phyloP scores from a whole-genome alignment of 2,797 vertebrate genomes.

The Naso thynnoides region DNA sequence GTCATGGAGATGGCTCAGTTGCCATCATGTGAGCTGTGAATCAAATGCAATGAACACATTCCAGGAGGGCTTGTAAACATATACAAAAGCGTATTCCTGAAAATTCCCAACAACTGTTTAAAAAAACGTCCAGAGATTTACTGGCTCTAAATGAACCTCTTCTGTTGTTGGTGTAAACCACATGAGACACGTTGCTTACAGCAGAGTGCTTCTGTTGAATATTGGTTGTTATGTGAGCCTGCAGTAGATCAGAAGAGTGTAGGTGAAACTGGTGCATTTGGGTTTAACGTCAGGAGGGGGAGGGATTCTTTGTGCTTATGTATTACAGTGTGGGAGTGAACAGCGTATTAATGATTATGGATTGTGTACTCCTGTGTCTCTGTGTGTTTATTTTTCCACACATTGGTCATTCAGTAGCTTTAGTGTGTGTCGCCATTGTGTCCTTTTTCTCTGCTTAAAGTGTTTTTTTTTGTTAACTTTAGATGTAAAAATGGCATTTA shows the following conservation, averaged over 20 bases:
- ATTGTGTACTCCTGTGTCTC: constrained; percentile 22
- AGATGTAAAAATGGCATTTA: background rate
- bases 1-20: background rate
- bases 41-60: background rate
- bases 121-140: background rate
- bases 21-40: background rate
- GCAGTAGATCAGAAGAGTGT: constrained; percentile 67
- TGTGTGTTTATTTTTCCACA: constrained; percentile 14
- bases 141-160: constrained; percentile 3
- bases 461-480: background rate
- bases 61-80: background rate
- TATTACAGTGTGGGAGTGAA: constrained; percentile 56
- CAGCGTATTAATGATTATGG: constrained; percentile 47
- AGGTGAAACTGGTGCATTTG: constrained; percentile 67
- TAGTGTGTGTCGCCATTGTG: background rate
- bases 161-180: constrained; percentile 6
- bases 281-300: constrained; percentile 56
- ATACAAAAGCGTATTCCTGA: background rate
- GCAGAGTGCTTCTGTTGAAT: constrained; percentile 41
- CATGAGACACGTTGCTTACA: constrained; percentile 34
- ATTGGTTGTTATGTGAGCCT: constrained; percentile 57
- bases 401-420: background rate
- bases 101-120: background rate
- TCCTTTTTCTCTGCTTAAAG: background rate
- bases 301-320: constrained; percentile 54